Percentiles rank a stretch among this genome's conserved stretches.
phyloP scores from a whole-genome alignment of 2,113 vertebrate genomes.

The Seriola aureovittata region DNA sequence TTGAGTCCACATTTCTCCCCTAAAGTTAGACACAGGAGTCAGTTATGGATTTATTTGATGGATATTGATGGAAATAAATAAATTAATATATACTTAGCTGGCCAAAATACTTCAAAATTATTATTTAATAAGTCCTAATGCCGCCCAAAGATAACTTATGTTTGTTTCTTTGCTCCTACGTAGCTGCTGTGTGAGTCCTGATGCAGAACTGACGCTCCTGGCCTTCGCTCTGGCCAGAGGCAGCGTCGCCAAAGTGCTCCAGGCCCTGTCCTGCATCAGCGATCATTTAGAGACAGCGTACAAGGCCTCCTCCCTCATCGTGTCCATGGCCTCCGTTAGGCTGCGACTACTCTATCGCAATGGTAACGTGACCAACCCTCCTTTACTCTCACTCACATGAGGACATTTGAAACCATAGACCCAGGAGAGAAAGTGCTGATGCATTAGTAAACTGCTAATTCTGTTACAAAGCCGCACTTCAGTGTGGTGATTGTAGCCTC shows the following conservation, averaged over 20 bases:
- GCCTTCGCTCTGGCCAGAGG: constrained; percentile 96
- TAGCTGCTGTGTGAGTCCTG: constrained; percentile 92
- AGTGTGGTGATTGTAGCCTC: neutral
- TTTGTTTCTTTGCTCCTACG: constrained; percentile 23
- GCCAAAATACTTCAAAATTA: neutral
- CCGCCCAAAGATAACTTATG: neutral
- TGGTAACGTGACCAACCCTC: constrained; percentile 79
- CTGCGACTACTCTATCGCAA: constrained; percentile 94
- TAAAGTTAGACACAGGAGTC: neutral
- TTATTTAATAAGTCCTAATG: neutral
- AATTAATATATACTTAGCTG: neutral
- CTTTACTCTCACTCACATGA: constrained; percentile 3
- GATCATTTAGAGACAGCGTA: constrained; percentile 89
- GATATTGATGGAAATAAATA: neutral
- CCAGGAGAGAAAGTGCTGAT: constrained; percentile 33
- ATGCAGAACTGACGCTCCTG: constrained; percentile 93
- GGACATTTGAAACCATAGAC: constrained; percentile 22
- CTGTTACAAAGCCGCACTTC: constrained; percentile 6
- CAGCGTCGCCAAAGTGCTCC: constrained; percentile 93
- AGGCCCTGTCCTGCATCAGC: constrained; percentile 90
- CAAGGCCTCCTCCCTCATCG: constrained; percentile 89
- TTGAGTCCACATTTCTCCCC: neutral
- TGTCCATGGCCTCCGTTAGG: constrained; percentile 93
- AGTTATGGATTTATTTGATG: neutral
- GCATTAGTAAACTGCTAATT: constrained; percentile 26